Base-by-base conservation (phyloP, 2,113 vertebrate genomes). In the Neotoma lepida region DNA sequence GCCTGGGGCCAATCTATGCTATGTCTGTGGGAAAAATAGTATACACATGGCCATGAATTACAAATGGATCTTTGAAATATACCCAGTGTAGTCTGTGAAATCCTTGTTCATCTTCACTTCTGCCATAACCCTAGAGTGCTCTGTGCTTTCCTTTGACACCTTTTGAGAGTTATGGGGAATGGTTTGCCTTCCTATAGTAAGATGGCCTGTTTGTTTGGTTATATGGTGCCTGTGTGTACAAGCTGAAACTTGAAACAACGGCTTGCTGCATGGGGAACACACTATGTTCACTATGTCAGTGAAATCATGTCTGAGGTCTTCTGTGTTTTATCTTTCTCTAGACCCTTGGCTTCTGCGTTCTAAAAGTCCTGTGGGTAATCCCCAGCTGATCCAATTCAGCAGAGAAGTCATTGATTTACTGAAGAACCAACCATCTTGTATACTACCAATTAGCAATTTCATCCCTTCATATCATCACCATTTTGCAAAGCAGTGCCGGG, bases 311-410 rank as follows among this genome's bases (percentile, higher is more conserved):
- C 82, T 76, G 4, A 0, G 80, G 12, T 61, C 64, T 92, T 49
- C 2, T 54, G 5, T 41, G 35, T 76, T 77, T 85, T 35, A 64
- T 86, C 85, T 94, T 64, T 76, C 64, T 88, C 6, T 95, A 99
- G 99, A 99, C 95, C 98, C 98, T 15, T 99, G 99, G 99, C 98
- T 99, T 88, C 98, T 99, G 4, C 99, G 99, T 90, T 99, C 99
- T 39, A 99, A 99, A 97, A 99, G 99, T 97, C 99, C 99, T 5
- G 99, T 99, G 44, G 99, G 99, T 6, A 99, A 99, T 90, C 99
- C 99, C 15, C 99, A 99, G 95, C 99, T 99, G 96, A 99, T 99
- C 97, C 99, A 99, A 97, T 99, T 99, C 98, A 99, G 99, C 88
- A 97, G 99, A 68, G 99, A 99, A 98, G 98, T 99, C 84, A 99